These are phyloP conservation scores for Trichacis sp. DNA, from an alignment of 2,888 invertebrate genomes.

Conservation along the genomic window DNA sequence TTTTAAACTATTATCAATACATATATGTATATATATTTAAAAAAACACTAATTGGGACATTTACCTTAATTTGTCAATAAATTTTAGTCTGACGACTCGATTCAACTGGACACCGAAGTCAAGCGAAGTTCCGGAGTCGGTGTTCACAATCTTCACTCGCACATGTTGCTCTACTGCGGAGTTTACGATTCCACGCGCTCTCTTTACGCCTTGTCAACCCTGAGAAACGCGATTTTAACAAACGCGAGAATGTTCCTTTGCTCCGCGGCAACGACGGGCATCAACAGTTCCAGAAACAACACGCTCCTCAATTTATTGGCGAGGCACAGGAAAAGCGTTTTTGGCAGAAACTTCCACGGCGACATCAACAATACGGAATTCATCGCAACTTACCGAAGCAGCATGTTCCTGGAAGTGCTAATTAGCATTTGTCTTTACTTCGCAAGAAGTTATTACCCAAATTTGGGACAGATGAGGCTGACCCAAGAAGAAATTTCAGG, in stretches of 20 bases:
- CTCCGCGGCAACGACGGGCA: slow-evolving; percentile 81
- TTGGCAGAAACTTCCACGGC: slow-evolving; percentile 77
- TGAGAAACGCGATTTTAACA: slow-evolving; percentile 79
- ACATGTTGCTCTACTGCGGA: slow-evolving; percentile 84
- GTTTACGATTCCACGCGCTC: slow-evolving; percentile 82
- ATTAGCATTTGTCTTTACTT: slow-evolving; percentile 83
- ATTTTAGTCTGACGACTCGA: slow-evolving; percentile 54
- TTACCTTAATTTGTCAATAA: background rate
- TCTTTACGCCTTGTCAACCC: slow-evolving; percentile 79
- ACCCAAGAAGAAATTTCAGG: slow-evolving; percentile 78
- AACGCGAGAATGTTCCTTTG: slow-evolving; percentile 82
- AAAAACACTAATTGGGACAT: too few species aligned
- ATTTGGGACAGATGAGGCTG: slow-evolving; percentile 76
- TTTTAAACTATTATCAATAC: too few species aligned
- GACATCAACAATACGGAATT: slow-evolving; percentile 75
- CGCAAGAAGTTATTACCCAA: slow-evolving; percentile 83
- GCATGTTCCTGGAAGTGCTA: slow-evolving; percentile 85
- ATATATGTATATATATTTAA: too few species aligned
- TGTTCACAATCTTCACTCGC: slow-evolving; percentile 84
- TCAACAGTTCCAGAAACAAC: slow-evolving; percentile 71
- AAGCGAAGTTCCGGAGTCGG: slow-evolving; percentile 62
- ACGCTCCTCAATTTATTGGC: slow-evolving; percentile 76
- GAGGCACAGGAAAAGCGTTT: slow-evolving; percentile 83
- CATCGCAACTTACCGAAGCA: slow-evolving; percentile 78
- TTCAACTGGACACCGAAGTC: slow-evolving; percentile 53